Evolutionary conservation across 2,888 invertebrate species (phyloP).

Genomic region (Xanthorhoe spadicearia): DNA sequence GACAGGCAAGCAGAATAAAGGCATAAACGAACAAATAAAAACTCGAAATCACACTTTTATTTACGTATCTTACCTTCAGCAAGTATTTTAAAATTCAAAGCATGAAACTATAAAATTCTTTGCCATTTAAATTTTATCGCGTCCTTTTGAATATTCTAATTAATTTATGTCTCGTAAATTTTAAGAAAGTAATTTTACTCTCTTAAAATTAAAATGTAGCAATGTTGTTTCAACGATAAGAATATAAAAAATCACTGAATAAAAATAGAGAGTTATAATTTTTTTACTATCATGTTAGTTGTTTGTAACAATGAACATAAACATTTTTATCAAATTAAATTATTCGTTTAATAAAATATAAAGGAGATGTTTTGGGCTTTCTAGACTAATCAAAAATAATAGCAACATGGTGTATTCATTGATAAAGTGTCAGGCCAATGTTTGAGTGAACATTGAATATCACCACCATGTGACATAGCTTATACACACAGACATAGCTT

Average conservation of each 20-base stretch:
- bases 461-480: no score
- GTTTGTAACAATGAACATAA: background rate
- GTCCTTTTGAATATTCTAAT: background rate
- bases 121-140: background rate
- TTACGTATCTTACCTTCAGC: conserved; percentile 7
- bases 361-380: no score
- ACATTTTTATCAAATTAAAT: no score
- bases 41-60: conserved; percentile 18
- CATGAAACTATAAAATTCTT: background rate
- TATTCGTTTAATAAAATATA: no score
- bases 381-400: no score
- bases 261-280: background rate
- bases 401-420: no score
- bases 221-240: background rate
- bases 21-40: conserved; percentile 21
- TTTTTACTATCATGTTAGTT: background rate
- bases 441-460: no score
- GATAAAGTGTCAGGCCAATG: no score
- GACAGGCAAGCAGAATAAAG: conserved; percentile 16
- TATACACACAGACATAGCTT: no score
- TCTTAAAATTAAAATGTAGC: background rate
- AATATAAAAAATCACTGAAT: background rate
- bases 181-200: background rate
- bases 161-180: background rate
- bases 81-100: background rate